Conservation (phyloP, 2,888 invertebrate species). For the Chelonus formosanus region DNA sequence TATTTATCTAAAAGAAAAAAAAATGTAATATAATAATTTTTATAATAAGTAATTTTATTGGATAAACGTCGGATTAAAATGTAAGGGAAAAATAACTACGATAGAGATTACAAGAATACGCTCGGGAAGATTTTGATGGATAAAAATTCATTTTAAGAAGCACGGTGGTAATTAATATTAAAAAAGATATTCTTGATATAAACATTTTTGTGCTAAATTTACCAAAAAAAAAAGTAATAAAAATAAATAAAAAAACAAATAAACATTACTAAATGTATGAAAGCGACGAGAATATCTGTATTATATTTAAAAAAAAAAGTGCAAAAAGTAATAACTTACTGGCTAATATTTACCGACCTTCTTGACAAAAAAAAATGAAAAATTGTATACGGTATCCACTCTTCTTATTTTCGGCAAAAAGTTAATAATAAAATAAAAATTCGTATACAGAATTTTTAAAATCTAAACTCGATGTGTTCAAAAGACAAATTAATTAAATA, state of each 20-base stretch:
- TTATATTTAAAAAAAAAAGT: constrained; percentile 31
- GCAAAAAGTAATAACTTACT: constrained; percentile 33
- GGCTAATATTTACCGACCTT: constrained; percentile 52
- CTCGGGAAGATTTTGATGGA: constrained; percentile 22
- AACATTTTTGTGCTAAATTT: constrained; percentile 57
- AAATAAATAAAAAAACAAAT: constrained; percentile 37
- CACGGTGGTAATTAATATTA: constrained; percentile 45
- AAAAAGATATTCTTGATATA: constrained; percentile 63
- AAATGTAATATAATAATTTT: background rate
- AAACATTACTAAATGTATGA: constrained; percentile 16
- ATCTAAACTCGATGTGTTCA: constrained; percentile 65
- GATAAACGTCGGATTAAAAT: background rate
- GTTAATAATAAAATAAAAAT: constrained; percentile 37
- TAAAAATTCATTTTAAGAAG: constrained; percentile 42
- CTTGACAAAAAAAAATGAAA: constrained; percentile 41
- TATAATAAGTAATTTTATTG: background rate
- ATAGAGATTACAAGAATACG: constrained; percentile 12
- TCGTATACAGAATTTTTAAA: constrained; percentile 56
- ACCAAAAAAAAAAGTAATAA: constrained; percentile 43
- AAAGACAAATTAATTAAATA: constrained; percentile 22
- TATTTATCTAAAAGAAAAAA: constrained; percentile 7
- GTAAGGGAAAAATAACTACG: constrained; percentile 14
- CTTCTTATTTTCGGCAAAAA: constrained; percentile 47
- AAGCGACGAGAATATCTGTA: constrained; percentile 14
- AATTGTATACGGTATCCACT: constrained; percentile 33